These are phyloP conservation scores for Drosophila baimaii DNA, from an alignment of 1,140 invertebrate species.

Conservation along the genomic window DNA sequence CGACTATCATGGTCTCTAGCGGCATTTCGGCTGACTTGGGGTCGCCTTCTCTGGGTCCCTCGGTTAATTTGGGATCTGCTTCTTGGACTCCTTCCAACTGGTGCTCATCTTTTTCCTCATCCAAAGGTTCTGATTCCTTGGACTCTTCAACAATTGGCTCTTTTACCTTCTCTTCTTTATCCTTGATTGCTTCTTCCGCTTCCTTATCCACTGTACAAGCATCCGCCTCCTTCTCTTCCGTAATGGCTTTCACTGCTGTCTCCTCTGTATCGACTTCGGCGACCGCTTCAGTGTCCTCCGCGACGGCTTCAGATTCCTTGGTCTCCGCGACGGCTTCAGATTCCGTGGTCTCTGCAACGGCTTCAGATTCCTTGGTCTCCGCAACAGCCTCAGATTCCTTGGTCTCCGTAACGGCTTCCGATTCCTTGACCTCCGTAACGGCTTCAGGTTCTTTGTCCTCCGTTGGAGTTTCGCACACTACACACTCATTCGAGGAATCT, in stretches of 20 bases:
- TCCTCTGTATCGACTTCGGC: not conserved
- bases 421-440: conserved; percentile 1
- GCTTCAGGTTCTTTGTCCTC: not conserved
- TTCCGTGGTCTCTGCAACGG: not conserved
- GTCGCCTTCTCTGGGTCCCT: not conserved
- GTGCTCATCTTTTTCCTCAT: not conserved
- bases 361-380: conserved; percentile 1
- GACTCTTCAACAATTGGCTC: not conserved
- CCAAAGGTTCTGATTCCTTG: not conserved
- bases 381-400: not conserved
- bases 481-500: conserved; percentile 43
- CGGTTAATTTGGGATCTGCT: not conserved
- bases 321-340: not conserved
- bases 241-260: not conserved
- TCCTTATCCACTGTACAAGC: not conserved
- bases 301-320: not conserved
- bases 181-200: not conserved
- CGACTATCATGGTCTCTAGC: not conserved
- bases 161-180: not conserved
- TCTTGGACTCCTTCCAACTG: not conserved
- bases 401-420: not conserved
- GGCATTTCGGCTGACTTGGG: not conserved
- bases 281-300: not conserved
- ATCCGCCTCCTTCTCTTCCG: not conserved
- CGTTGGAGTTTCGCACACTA: not conserved